Evolutionary conservation across 2,888 invertebrate species (phyloP).

Genomic region (Dascillus cervinus): DNA sequence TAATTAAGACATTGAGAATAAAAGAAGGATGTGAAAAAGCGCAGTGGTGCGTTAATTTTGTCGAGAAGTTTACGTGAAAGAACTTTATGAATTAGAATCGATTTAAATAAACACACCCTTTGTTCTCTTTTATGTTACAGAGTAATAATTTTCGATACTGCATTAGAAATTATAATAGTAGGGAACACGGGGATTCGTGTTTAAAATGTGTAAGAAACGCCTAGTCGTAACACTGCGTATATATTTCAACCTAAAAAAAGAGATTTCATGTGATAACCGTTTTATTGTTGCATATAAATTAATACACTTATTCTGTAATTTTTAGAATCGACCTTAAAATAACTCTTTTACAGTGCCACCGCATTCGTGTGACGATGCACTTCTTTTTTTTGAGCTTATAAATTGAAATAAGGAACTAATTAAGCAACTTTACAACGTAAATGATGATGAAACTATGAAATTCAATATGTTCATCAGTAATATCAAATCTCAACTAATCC

Average conservation of each 20-base stretch:
- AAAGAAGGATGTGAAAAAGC: too few species aligned
- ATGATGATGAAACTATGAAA: too few species aligned
- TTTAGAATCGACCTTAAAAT: slow-evolving; percentile 7
- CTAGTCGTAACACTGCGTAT: slow-evolving; percentile 12
- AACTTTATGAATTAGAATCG: slow-evolving; percentile 13
- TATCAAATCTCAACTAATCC: too few species aligned
- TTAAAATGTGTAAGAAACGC: slow-evolving; percentile 15
- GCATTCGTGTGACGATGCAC: too few species aligned
- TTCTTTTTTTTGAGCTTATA: too few species aligned
- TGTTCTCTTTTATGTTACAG: slow-evolving; percentile 8
- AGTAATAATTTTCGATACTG: slow-evolving; percentile 14
- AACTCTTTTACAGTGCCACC: slow-evolving; percentile 11
- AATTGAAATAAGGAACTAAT: too few species aligned
- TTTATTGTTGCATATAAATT: slow-evolving; percentile 16
- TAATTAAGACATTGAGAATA: too few species aligned
- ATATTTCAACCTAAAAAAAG: slow-evolving; percentile 16
- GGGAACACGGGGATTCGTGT: slow-evolving; percentile 15
- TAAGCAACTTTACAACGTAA: too few species aligned
- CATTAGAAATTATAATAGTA: slow-evolving; percentile 12
- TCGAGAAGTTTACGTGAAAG: slow-evolving; percentile 12
- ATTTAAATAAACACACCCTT: slow-evolving; percentile 16
- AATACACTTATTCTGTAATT: slow-evolving; percentile 14
- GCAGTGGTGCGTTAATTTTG: too few species aligned
- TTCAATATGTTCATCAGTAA: too few species aligned
- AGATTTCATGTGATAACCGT: slow-evolving; percentile 18